A percentile compares a stretch with the other conserved stretches of the same genome.
Conservation (phyloP, 1,140 invertebrate species). For the Pseudomyrmex sp. region DNA sequence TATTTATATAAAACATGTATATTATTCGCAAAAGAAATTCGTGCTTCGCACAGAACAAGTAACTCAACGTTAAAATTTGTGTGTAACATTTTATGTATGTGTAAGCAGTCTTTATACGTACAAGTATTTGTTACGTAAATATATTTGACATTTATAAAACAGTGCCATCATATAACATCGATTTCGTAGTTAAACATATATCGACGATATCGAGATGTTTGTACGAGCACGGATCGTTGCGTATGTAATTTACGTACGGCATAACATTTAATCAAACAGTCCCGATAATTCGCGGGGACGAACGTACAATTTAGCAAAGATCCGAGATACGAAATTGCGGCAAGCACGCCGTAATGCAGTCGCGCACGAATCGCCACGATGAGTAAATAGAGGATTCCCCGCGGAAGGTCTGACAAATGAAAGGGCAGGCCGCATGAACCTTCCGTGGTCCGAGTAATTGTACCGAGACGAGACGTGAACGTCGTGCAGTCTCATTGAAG, state of each 20-base stretch:
- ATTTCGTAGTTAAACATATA: conserved; percentile 5
- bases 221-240: neutral
- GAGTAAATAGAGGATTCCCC: conserved; percentile 49
- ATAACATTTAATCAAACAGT: conserved; percentile 38
- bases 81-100: too few relatives aligned
- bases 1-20: too few relatives aligned
- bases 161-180: neutral
- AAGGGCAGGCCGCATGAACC: conserved; percentile 42
- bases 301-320: conserved; percentile 35
- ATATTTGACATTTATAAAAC: neutral
- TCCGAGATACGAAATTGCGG: conserved; percentile 47
- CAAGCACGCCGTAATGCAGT: conserved; percentile 33
- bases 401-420: conserved; percentile 59
- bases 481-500: conserved; percentile 63
- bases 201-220: conserved; percentile 33
- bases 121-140: too few relatives aligned
- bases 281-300: conserved; percentile 29
- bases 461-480: conserved; percentile 26
- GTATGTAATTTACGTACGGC: neutral
- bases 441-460: conserved; percentile 46
- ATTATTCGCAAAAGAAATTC: too few relatives aligned
- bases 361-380: conserved; percentile 46
- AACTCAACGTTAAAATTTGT: too few relatives aligned
- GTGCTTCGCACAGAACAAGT: too few relatives aligned
- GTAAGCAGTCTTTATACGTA: too few relatives aligned